Percentiles rank a stretch among this genome's conserved stretches.
phyloP scores from a whole-genome alignment of 2,113 vertebrate species.

The Tamias sibiricus region DNA sequence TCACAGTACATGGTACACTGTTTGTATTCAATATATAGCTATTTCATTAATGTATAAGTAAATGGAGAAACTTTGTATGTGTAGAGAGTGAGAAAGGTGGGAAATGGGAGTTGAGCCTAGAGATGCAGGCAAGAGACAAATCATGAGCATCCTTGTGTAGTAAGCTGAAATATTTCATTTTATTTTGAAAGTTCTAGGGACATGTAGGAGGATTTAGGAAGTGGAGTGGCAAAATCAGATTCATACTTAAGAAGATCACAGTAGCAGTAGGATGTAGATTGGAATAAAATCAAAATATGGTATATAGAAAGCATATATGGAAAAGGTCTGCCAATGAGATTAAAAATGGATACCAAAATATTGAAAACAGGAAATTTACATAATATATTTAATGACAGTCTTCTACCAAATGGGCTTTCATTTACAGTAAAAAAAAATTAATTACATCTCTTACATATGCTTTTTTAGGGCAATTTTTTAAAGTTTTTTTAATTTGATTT shows the following conservation, averaged over 20 bases:
- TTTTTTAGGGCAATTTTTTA: constrained; percentile 47
- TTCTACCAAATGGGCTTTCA: constrained; percentile 41
- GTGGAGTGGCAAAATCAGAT: not conserved
- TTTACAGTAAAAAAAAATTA: constrained; percentile 62
- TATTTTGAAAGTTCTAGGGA: constrained; percentile 37
- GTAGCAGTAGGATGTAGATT: not conserved
- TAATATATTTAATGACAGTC: constrained; percentile 9
- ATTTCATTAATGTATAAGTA: not conserved
- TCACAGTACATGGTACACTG: not conserved
- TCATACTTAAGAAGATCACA: not conserved
- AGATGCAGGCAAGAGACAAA: not conserved
- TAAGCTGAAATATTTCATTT: constrained; percentile 18
- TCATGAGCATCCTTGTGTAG: not conserved
- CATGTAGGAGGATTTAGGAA: not conserved
- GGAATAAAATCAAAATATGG: not conserved
- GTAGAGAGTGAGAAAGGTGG: not conserved
- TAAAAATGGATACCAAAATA: constrained; percentile 10
- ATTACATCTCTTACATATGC: constrained; percentile 51
- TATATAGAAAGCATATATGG: not conserved
- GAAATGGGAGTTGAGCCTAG: not conserved
- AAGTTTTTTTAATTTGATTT: constrained; percentile 65
- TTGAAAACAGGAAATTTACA: not conserved
- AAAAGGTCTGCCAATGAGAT: not conserved
- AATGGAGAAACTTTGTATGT: not conserved
- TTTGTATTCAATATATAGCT: not conserved